Evolutionary conservation across 2,888 invertebrate species (phyloP).

Genomic region (Pammene fasciana): DNA sequence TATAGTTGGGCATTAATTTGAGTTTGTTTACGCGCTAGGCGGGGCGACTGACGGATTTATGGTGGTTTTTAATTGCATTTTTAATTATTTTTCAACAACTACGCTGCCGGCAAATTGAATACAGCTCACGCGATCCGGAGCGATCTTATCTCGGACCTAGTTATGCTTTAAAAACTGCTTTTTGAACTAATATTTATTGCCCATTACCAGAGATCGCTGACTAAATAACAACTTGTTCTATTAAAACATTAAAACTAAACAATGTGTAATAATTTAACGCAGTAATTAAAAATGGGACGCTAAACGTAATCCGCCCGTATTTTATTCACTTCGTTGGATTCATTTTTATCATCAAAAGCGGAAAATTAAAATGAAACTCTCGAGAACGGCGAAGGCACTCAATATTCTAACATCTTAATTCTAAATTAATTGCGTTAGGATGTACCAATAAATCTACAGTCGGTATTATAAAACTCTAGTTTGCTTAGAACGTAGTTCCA

Average conservation of each 20-base stretch:
- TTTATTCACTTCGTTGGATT: slow-evolving; percentile 25
- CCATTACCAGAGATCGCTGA: slow-evolving; percentile 23
- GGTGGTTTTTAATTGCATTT: slow-evolving; percentile 78
- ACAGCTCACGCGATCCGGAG: slow-evolving; percentile 58
- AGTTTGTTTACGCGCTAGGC: slow-evolving; percentile 71
- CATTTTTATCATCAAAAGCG: slow-evolving; percentile 32
- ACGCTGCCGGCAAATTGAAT: slow-evolving; percentile 76
- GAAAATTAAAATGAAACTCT: slow-evolving; percentile 42
- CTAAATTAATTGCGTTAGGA: slow-evolving; percentile 69
- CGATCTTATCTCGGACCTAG: slow-evolving; percentile 66
- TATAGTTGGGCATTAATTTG: slow-evolving; percentile 63
- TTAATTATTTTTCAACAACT: slow-evolving; percentile 79
- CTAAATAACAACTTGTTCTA: slow-evolving; percentile 35
- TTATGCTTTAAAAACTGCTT: slow-evolving; percentile 42
- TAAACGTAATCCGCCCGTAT: slow-evolving; percentile 17
- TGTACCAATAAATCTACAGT: slow-evolving; percentile 71
- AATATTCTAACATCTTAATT: slow-evolving; percentile 68
- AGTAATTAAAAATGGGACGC: slow-evolving; percentile 21
- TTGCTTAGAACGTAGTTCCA: slow-evolving; percentile 58
- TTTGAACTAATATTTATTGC: slow-evolving; percentile 41
- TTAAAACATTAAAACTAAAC: slow-evolving; percentile 13
- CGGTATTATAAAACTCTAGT: slow-evolving; percentile 67
- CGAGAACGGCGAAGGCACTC: slow-evolving; percentile 48
- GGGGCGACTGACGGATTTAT: slow-evolving; percentile 76
- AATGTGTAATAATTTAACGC: slow-evolving; percentile 20